Base-by-base conservation (phyloP, 1,140 invertebrate genomes). In the Neocloeon triangulifer region DNA sequence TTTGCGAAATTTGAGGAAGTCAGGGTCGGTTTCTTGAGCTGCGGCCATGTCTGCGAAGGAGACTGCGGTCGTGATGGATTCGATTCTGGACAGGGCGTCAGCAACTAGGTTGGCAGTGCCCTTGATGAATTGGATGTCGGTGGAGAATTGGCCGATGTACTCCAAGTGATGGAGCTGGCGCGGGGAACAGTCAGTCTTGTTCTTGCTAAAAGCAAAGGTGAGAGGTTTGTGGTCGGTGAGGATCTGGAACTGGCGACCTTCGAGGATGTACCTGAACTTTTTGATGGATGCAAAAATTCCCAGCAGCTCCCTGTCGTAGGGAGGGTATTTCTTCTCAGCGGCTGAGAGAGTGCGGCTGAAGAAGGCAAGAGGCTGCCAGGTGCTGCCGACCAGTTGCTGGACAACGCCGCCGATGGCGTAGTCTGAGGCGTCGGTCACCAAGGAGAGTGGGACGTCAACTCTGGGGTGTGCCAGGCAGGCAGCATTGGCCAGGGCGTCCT, bases 131-230 rank as follows among this genome's bases (percentile, higher is more conserved):
- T 10, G 14, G 5, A 19, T 16, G 18, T 19, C 14, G 33, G 19
- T 14, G 36, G 19, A 37, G 29, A 47, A 51, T 32, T 51, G 42
- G 0, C 28, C 23, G 7, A 51, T 47, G 30, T 37, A 51, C 13
- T 44, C 36, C 5, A 55, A 33, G 12, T 51, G 36, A 10, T 42
- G 30, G 9, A 41, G 37, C 37, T 51, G 49, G 4, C 41, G 16
- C 4, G 43, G 47, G 2, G 42, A 41, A 15, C 33, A 32, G 32
- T 44, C 43, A 3, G 45, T 37, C 7, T 25, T 10, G 8, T 13
- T 39, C 13, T 19, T 25, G 19, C 30, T 40, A 34, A 14, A 50
- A 21, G 9, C 6, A 23, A 38, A 27, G 5, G n/a, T 27, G 12
- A 13, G 29, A 28, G 7, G 26, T 25, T 19, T 13, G 0, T 1